A percentile compares a stretch with the other conserved stretches of the same genome.
Conservation (phyloP, 2,113 vertebrate genomes). For the Mus pahari region DNA sequence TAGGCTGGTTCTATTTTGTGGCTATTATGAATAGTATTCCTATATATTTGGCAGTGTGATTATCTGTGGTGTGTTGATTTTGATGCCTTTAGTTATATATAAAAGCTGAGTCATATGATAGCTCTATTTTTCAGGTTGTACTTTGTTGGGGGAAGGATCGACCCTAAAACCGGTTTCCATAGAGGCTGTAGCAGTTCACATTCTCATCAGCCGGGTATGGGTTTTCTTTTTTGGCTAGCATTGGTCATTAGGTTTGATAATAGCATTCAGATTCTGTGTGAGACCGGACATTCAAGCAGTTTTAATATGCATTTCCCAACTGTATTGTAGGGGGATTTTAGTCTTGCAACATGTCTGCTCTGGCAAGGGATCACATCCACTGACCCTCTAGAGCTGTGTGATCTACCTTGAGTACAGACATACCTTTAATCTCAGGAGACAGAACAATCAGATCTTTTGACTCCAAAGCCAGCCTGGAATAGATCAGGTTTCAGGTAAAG, state of each 20-base stretch:
- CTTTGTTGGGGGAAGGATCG: too few species aligned
- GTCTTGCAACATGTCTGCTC: too few species aligned
- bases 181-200: too few species aligned
- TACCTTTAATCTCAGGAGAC: too few species aligned
- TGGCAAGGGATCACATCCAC: too few species aligned
- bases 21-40: background rate
- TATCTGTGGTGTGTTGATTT: background rate
- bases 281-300: background rate
- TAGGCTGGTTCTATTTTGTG: background rate
- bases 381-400: too few species aligned
- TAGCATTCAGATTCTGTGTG: background rate
- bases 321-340: too few species aligned
- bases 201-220: background rate
- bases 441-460: too few species aligned
- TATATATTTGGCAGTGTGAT: background rate
- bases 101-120: background rate
- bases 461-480: too few species aligned
- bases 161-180: too few species aligned
- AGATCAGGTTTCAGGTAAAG: too few species aligned
- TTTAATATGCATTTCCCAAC: background rate
- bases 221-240: background rate
- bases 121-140: background rate
- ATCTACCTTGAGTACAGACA: too few species aligned
- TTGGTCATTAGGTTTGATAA: background rate
- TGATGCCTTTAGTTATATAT: background rate